Evolutionary conservation across 1,140 invertebrate genomes (phyloP), one percentile per base, ranked within the genome.

Genomic region (Sitobion miscanthi): DNA sequence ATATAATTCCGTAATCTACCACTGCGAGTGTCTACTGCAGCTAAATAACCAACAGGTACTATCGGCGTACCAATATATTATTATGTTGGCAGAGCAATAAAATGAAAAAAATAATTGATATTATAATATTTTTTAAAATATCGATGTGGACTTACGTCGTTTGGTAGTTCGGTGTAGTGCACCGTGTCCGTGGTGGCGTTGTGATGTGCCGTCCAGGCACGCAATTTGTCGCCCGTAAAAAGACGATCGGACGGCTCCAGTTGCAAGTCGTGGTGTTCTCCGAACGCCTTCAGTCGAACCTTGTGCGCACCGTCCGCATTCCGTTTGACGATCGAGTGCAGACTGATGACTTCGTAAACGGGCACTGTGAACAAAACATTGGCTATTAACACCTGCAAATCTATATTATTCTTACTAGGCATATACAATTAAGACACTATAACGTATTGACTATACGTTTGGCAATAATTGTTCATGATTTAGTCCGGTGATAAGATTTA

Each of bases 211-310:
- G 42, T 69, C 93, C 85, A 94, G n/a, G 82, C 85, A 21, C 83
- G 90, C n/a, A 91, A 86, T 2, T 87, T 82, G 87, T 91, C 77
- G 83, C 69, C 69, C 9, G 57, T 45, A 20, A 91, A 49, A 35
- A 94, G 42, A 30, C 77, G n/a, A 21, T 92, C 62, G 57, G 87
- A 88, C 25, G 85, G 93, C 25, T 89, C 85, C 8, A 91, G 38
- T 5, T 90, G 30, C 11, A 91, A 47, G 42, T 85, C 89, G 93
- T 85, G 87, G 47, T 91, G 88, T 57, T 85, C 88, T 30, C 77
- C 87, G 47, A 91, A 91, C 5, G 93, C 89, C 89, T 94, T 94
- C 45, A 85, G 69, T 30, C 49, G 42, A n/a, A 94, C 89, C 8
- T 30, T 89, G 89, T 86, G 77, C 25, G 69, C 42, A 5, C 57